phyloP scores from a whole-genome alignment of 2,797 vertebrate genomes.

The Moxostoma hubbsi region DNA sequence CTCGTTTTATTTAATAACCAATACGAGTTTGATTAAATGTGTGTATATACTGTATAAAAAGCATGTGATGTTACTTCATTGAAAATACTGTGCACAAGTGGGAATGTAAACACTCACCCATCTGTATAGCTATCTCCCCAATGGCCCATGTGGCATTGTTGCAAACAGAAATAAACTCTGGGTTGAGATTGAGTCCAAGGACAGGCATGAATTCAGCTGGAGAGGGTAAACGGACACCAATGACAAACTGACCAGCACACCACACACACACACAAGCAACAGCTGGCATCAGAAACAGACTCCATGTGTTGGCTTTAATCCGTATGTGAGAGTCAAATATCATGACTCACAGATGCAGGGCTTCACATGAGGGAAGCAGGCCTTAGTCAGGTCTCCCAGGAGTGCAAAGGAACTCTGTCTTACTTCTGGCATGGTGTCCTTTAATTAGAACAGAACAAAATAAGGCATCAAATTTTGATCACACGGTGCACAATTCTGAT shows the following conservation, averaged over 20 bases:
- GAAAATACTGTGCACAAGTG: no score
- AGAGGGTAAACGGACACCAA: slow-evolving; percentile 39
- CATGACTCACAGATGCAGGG: slow-evolving; percentile 87
- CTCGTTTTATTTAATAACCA: no score
- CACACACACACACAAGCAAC: slow-evolving; percentile 1
- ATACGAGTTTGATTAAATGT: no score
- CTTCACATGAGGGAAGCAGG: slow-evolving; percentile 93
- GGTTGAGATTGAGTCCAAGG: slow-evolving; percentile 93
- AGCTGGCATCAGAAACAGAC: slow-evolving; percentile 20
- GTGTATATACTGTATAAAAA: no score
- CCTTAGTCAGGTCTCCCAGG: slow-evolving; percentile 92
- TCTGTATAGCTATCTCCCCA: slow-evolving; percentile 96
- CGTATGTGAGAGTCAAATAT: background rate
- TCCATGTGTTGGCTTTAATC: slow-evolving; percentile 9
- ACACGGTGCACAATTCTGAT: background rate
- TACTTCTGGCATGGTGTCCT: slow-evolving; percentile 96
- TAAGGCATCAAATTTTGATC: background rate
- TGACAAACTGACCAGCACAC: slow-evolving; percentile 44
- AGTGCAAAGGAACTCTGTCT: slow-evolving; percentile 95
- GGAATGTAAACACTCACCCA: slow-evolving; percentile 81
- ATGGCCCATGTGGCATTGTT: slow-evolving; percentile 98
- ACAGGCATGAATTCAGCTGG: slow-evolving; percentile 96
- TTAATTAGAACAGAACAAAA: slow-evolving; percentile 29
- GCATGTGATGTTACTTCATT: no score
- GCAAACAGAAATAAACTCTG: slow-evolving; percentile 95